Percentiles rank a stretch among this genome's conserved stretches.
These are phyloP conservation scores for Chaetodon trifascialis DNA, from an alignment of 2,113 vertebrate species.

Conservation along the genomic window DNA sequence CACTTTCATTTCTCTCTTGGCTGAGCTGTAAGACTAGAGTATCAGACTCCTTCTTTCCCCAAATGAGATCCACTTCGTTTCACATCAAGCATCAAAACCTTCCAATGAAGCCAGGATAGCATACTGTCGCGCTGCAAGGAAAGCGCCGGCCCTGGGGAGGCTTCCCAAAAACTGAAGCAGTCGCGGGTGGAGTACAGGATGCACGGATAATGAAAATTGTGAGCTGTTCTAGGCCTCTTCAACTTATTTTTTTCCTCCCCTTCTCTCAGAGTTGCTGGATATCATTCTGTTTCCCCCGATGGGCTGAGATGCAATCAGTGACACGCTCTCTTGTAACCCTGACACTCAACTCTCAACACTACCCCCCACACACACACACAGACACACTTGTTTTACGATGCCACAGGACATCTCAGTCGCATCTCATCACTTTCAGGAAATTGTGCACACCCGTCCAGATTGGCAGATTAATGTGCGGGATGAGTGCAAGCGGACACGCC, in stretches of 20 bases:
- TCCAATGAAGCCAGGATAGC: constrained; percentile 68
- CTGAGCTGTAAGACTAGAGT: constrained; percentile 73
- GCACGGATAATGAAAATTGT: constrained; percentile 73
- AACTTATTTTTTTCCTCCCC: constrained; percentile 53
- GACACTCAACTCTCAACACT: constrained; percentile 54
- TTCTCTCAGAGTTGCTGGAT: constrained; percentile 57
- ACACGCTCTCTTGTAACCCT: constrained; percentile 68
- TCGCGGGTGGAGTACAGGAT: constrained; percentile 44
- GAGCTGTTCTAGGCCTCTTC: constrained; percentile 65
- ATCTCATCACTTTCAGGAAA: constrained; percentile 68
- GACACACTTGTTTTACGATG: constrained; percentile 55
- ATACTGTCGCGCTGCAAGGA: constrained; percentile 35
- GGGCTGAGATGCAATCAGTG: constrained; percentile 77
- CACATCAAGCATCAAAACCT: constrained; percentile 76
- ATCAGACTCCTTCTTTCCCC: constrained; percentile 69
- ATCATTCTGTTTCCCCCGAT: constrained; percentile 66
- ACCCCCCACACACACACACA: constrained; percentile 18
- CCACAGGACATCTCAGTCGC: constrained; percentile 64
- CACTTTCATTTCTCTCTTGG: constrained; percentile 76
- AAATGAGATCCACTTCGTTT: constrained; percentile 79
- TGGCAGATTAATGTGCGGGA: constrained; percentile 73
- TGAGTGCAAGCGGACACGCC: constrained; percentile 59
- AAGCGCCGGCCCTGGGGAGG: constrained; percentile 51
- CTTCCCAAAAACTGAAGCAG: constrained; percentile 56
- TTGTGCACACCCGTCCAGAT: constrained; percentile 59